Evolutionary conservation across 2,888 invertebrate genomes (phyloP).

Genomic region (Clostera curtula): DNA sequence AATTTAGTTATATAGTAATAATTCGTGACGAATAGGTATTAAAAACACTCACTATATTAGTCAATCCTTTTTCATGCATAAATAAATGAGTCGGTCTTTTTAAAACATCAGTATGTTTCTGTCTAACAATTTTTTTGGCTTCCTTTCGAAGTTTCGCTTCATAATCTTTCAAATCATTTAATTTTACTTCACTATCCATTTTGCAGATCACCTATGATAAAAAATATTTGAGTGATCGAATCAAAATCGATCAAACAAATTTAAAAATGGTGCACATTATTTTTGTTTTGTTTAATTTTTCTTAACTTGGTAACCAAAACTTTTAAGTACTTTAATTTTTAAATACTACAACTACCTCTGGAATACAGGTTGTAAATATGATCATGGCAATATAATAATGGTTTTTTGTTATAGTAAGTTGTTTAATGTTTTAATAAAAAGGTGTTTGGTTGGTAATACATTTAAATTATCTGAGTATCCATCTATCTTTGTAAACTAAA

Average conservation of each 20-base stretch:
- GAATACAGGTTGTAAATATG: no score
- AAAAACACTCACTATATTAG: slow-evolving; percentile 67
- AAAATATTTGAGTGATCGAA: slow-evolving; percentile 6
- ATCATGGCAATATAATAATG: no score
- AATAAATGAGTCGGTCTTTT: slow-evolving; percentile 66
- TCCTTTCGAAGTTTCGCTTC: slow-evolving; percentile 47
- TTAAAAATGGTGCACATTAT: slow-evolving; percentile 2
- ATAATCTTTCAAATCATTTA: slow-evolving; percentile 34
- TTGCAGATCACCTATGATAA: slow-evolving; percentile 3
- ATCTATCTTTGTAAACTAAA: no score
- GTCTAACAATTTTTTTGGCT: slow-evolving; percentile 48
- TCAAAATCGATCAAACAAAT: slow-evolving; percentile 15
- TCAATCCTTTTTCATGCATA: slow-evolving; percentile 74
- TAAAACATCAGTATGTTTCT: slow-evolving; percentile 33
- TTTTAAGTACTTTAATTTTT: no score
- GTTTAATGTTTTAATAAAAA: no score
- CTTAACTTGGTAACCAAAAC: neutral
- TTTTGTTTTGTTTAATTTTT: neutral
- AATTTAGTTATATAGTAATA: slow-evolving; percentile 1
- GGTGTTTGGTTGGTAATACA: no score
- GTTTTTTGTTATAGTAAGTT: no score
- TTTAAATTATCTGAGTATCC: no score
- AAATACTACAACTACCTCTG: no score
- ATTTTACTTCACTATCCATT: slow-evolving; percentile 13
- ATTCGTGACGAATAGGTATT: neutral